phyloP scores from a whole-genome alignment of 2,113 vertebrate species.

The Pristiophorus japonicus region DNA sequence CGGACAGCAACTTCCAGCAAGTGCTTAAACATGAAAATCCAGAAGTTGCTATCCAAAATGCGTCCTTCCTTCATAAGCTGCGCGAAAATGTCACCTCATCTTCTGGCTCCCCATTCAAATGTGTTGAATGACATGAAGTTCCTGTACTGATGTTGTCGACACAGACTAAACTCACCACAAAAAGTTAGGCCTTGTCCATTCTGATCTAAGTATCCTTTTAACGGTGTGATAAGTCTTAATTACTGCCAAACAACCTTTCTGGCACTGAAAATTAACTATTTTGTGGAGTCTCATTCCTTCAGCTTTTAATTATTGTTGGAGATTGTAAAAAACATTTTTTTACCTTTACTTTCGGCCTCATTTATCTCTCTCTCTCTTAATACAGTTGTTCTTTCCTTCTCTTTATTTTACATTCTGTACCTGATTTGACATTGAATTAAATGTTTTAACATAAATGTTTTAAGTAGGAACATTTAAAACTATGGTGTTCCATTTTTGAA shows the following conservation, averaged over 20 bases:
- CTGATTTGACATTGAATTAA: neutral
- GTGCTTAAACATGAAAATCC: neutral
- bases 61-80: neutral
- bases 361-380: neutral
- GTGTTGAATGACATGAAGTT: too few relatives aligned
- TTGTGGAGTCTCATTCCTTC: neutral
- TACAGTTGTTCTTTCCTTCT: neutral
- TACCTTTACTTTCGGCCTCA: neutral
- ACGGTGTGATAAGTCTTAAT: neutral
- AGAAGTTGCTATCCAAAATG: neutral
- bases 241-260: neutral
- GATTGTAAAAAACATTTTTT: neutral
- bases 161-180: neutral
- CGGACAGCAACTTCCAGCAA: neutral
- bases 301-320: neutral
- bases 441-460: neutral
- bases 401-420: neutral
- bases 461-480: slow-evolving; percentile 26
- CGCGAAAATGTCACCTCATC: neutral
- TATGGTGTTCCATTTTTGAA: slow-evolving; percentile 43
- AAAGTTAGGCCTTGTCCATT: neutral
- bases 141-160: neutral
- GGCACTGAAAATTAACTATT: neutral
- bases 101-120: neutral
- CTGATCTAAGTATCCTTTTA: neutral